These are phyloP conservation scores for Drosophila neonasuta DNA, from an alignment of 2,888 invertebrate species.

Conservation along the genomic window DNA sequence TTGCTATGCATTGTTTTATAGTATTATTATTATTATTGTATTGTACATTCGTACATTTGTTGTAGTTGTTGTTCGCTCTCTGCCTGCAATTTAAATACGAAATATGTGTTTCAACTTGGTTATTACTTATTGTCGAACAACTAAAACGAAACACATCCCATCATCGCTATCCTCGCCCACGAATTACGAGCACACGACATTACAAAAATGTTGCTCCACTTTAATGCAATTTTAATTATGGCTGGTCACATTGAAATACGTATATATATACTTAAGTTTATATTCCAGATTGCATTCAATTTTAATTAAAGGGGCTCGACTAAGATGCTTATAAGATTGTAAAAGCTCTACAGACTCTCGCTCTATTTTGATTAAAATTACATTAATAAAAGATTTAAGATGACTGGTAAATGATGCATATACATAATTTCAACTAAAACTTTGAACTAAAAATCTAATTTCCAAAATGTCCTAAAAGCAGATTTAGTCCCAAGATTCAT, in stretches of 20 bases:
- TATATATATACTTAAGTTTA: not conserved
- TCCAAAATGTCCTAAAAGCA: too few species aligned
- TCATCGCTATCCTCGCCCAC: not conserved
- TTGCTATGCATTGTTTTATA: slow-evolving; percentile 70
- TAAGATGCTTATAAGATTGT: too few species aligned
- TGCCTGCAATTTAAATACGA: slow-evolving; percentile 41
- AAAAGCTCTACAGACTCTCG: too few species aligned
- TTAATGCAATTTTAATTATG: not conserved
- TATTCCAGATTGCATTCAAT: not conserved
- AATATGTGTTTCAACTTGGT: slow-evolving; percentile 33
- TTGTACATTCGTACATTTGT: slow-evolving; percentile 35
- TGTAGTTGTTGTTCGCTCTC: slow-evolving; percentile 35
- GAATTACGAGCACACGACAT: not conserved
- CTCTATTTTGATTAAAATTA: too few species aligned
- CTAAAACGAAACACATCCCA: not conserved
- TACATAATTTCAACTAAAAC: too few species aligned
- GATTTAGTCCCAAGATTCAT: too few species aligned
- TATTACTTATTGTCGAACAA: slow-evolving; percentile 6
- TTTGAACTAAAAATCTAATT: too few species aligned
- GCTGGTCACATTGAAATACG: not conserved
- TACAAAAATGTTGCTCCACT: not conserved
- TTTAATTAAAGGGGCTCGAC: too few species aligned
- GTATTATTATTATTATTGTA: slow-evolving; percentile 60
- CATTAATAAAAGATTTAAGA: too few species aligned
- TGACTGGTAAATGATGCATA: too few species aligned